A percentile compares a stretch with the other conserved stretches of the same genome.
Evolutionary conservation across 2,797 vertebrate genomes (phyloP).

Genomic region (Vultur gryphus): DNA sequence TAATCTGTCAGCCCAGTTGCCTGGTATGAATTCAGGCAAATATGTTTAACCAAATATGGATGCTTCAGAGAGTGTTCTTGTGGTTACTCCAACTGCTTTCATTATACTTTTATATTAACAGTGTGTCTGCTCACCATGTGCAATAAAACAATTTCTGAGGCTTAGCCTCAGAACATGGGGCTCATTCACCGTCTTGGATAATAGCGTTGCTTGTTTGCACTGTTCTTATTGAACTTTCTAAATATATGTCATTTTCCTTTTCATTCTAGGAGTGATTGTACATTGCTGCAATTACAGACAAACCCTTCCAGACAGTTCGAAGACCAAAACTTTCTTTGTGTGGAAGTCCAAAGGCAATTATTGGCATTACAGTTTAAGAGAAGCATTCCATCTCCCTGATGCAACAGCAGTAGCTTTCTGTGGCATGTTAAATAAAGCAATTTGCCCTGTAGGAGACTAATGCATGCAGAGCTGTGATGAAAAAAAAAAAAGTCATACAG

Average conservation of each 20-base stretch:
- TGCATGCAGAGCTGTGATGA: slow-evolving; percentile 64
- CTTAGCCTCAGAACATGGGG: slow-evolving; percentile 40
- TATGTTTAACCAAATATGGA: slow-evolving; percentile 28
- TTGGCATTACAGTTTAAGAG: slow-evolving; percentile 72
- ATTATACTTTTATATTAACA: slow-evolving; percentile 52
- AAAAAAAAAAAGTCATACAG: slow-evolving; percentile 21
- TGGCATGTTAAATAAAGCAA: slow-evolving; percentile 69
- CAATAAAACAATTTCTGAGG: slow-evolving; percentile 55
- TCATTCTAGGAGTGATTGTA: slow-evolving; percentile 59
- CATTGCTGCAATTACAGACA: slow-evolving; percentile 71
- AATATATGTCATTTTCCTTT: slow-evolving; percentile 70
- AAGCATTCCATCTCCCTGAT: slow-evolving; percentile 77
- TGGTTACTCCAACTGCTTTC: slow-evolving; percentile 48
- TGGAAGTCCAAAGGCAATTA: slow-evolving; percentile 72
- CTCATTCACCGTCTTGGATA: slow-evolving; percentile 35
- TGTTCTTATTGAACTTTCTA: slow-evolving; percentile 67
- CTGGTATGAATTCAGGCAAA: slow-evolving; percentile 51
- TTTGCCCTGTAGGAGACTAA: slow-evolving; percentile 71
- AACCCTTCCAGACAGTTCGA: slow-evolving; percentile 68
- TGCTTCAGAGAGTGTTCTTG: slow-evolving; percentile 40
- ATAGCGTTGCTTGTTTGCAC: slow-evolving; percentile 56
- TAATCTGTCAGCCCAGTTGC: slow-evolving; percentile 31
- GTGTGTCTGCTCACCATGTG: slow-evolving; percentile 54
- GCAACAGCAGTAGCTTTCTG: slow-evolving; percentile 78
- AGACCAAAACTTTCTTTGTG: slow-evolving; percentile 72